Base-by-base conservation (phyloP, 2,113 vertebrate genomes). In the Cricetomys ansorgei region DNA sequence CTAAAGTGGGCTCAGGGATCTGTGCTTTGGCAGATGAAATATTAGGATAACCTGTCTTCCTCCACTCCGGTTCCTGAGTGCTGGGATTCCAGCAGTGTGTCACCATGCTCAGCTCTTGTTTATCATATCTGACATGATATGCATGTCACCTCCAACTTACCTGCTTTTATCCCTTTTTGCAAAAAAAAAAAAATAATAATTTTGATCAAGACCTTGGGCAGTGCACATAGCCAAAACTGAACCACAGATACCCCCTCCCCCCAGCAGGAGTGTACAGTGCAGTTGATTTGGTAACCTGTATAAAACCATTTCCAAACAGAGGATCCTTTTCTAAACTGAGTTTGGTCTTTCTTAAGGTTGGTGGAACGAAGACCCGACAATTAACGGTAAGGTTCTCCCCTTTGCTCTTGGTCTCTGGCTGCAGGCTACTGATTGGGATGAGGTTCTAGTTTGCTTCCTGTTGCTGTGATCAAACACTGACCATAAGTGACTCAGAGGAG, bases 351-450 rank as follows among this genome's bases (percentile, higher is more conserved):
- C 7, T 81, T 59, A 57, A 96, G 93, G 29, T 89, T 11, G 2
- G 10, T 13, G 0, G 25, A 21, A 0, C 5, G 0, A 3, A 29
- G 1, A 0, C 2, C 6, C 40, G 23, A 5, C 81, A 84, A 5
- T 3, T 0, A 7, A 34, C 1, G 65, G 73, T 93, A 95, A 95
- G 73, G 23, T 27, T 34, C 37, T n/a, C 0, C 19, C 19, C 0
- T 45, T 64, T 34, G 2, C 21, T 21, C 37, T 43, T 89, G 23
- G 21, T 86, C 23, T 23, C 8, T 65, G 34, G 27, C 64, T 34
- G 48, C 86, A 43, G 23, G n/a, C 64, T 5, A 29, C 4, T 75
- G 37, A 3, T 9, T 37, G 23, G 50, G 3, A 9, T 11, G 0
- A 43, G 37, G 55, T 5, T 16, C 3, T 11, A 40, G 57, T 40